Evolutionary conservation across 2,797 vertebrate genomes (phyloP).

Genomic region (Rhincodon typus): DNA sequence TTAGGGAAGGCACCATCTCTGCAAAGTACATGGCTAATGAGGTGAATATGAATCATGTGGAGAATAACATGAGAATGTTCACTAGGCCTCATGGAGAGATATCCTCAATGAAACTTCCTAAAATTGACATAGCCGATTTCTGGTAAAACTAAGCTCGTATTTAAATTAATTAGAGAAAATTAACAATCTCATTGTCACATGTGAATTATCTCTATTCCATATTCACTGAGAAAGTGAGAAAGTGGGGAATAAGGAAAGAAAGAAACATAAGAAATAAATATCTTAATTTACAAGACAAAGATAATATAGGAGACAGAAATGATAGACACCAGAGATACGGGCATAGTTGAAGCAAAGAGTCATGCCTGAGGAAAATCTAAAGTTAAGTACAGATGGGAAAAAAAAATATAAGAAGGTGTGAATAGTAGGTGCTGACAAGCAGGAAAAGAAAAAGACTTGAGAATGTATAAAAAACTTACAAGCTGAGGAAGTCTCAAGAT

Average conservation of each 20-base stretch:
- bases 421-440: not conserved
- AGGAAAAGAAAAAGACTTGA: not conserved
- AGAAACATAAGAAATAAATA: not conserved
- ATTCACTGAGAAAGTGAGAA: not conserved
- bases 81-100: no score
- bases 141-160: no score
- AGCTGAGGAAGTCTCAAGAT: constrained; percentile 13
- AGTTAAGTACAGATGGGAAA: not conserved
- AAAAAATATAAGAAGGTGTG: not conserved
- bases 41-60: no score
- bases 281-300: not conserved
- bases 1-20: no score
- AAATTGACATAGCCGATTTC: no score
- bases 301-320: not conserved
- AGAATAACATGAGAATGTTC: no score
- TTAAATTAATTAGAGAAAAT: not conserved
- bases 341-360: not conserved
- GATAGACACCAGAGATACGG: not conserved
- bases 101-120: no score
- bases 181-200: not conserved
- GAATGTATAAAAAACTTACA: not conserved
- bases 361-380: not conserved
- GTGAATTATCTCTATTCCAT: not conserved
- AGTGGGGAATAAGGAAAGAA: not conserved
- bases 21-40: no score